Evolutionary conservation across 2,888 invertebrate species (phyloP), one percentile per base, ranked within the genome.

Genomic region (Seladonia tumulorum): DNA sequence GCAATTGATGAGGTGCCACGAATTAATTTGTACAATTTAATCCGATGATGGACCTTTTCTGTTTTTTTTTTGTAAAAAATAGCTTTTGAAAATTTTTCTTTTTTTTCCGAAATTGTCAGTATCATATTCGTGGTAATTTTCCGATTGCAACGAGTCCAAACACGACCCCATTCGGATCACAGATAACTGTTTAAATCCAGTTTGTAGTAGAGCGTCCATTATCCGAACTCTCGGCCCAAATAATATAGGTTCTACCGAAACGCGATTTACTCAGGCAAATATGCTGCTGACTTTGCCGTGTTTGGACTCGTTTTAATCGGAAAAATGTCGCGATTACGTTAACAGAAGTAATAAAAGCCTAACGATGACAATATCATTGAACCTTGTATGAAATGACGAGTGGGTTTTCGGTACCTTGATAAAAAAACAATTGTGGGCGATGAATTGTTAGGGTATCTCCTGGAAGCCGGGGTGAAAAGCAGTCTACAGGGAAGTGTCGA

Each of bases 401-500:
- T 14, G 3, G 12, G 18, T 18, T 16, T 16, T n/a, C 8, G n/a
- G 12, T 12, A 1, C 7, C 2, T 0, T 2, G 63, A 14, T 66
- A n/a, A 66, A 22, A 68, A 68, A 35, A 39, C 39, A 42, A 25
- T 39, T 4, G 39, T 5, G 5, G 68, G 25, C n/a, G 35, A 39
- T 70, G 49, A n/a, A 53, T 70, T 70, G 10, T 77, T 25, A 18
- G 42, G 66, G 47, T 39, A 29, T 29, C 45, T 35, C 14, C 1
- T 10, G 35, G n/a, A 12, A 49, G 35, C 35, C 29, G 16, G 45
- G 22, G 16, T n/a, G 49, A 39, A 25, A 77, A 70, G 70, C 42
- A 53, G 49, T 66, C 25, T 12, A 57, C n/a, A 39, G 68, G 25
- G 18, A 68, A 77, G 39, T 70, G 77, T 70, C 25, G 25, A 7